phyloP scores from a whole-genome alignment of 2,113 vertebrate species.

The Nanorana parkeri region DNA sequence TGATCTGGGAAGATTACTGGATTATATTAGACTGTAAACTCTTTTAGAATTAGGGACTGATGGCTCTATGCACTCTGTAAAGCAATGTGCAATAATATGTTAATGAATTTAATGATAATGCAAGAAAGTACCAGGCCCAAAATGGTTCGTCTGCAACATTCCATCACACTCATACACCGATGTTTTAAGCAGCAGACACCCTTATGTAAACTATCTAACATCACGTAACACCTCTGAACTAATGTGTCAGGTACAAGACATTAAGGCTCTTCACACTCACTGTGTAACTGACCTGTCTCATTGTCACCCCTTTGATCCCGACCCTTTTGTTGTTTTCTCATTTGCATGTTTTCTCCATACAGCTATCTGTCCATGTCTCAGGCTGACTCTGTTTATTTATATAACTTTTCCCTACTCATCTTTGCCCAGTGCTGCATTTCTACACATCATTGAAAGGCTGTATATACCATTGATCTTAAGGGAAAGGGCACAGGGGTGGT shows the following conservation, averaged over 20 bases:
- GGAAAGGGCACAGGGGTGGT: no score
- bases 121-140: no score
- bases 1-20: no score
- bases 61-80: no score
- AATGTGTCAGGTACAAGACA: not conserved
- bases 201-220: slow-evolving; percentile 2
- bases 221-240: not conserved
- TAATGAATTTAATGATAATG: no score
- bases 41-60: no score
- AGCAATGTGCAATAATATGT: no score
- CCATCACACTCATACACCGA: not conserved
- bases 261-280: not conserved
- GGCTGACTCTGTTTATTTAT: slow-evolving; percentile 7
- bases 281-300: not conserved
- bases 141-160: no score
- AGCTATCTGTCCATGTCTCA: not conserved
- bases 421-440: no score
- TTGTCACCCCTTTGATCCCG: slow-evolving; percentile 13
- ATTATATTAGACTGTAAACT: no score
- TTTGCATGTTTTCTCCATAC: not conserved
- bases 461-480: no score
- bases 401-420: not conserved
- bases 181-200: not conserved
- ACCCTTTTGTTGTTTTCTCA: slow-evolving; percentile 13
- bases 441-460: no score